Evolutionary conservation across 2,113 vertebrate genomes (phyloP), one percentile per base, ranked within the genome.

Genomic region (Podarcis raffonei): DNA sequence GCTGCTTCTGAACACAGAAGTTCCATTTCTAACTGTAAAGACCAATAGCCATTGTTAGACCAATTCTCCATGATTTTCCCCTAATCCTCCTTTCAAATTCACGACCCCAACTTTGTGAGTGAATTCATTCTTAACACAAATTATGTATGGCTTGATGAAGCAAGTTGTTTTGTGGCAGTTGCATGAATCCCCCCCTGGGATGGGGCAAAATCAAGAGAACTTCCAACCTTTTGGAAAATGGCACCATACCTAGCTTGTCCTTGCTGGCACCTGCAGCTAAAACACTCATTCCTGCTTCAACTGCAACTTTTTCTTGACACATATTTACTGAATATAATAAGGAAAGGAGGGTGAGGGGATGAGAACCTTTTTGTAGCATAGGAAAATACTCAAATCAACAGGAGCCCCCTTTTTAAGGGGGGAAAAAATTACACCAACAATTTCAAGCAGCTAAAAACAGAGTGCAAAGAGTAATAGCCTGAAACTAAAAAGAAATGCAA

Each of bases 401-500:
- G 83, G 83, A 75, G 30, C n/a, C 39, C 39, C n/a, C 81, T 75
- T 87, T 72, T 30, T 39, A 86, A 86, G 25, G 57, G 25, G 35
- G 15, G 30, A 22, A 16, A 66, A 76, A 76, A 22, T 27, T 65
- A 69, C n/a, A 57, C 16, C 78, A 69, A 18, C 62, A 30, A 90
- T 86, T 90, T 78, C 39, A 86, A 12, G 71, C 39, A n/a, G 3
- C 2, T 20, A 30, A 66, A 30, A 71, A 53, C 30, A 30, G 59
- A 68, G 71, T 53, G 15, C 59, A 66, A 66, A 57, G 27, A 83
- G 37, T 77, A 86, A 82, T 82, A 81, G 69, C 68, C 42, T 77
- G 27, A 35, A 83, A 83, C 71, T 66, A 66, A 83, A 88, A 65
- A 65, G 74, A 77, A 83, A 83, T 78, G 39, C 81, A 87, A 81